Evolutionary conservation across 2,888 invertebrate species (phyloP).

Genomic region (Silvanus unidentatus): DNA sequence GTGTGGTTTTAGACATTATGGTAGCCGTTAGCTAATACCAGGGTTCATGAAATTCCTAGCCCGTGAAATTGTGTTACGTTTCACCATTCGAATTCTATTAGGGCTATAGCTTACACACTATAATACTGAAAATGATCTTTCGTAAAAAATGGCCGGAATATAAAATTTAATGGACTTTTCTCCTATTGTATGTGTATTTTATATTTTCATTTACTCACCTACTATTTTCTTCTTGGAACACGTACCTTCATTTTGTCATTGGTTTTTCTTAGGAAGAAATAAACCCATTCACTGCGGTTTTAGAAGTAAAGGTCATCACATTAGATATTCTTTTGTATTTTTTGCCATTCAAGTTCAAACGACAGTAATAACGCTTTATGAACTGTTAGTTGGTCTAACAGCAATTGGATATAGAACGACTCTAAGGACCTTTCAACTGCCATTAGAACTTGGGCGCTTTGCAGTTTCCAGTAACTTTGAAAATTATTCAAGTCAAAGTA

Average conservation of each 20-base stretch:
- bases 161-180: not conserved
- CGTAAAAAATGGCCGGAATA: conserved; percentile 3
- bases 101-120: conserved; percentile 23
- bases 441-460: conserved; percentile 24
- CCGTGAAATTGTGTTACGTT: conserved; percentile 36
- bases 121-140: conserved; percentile 14
- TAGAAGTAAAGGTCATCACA: not conserved
- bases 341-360: conserved; percentile 10
- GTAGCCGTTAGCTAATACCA: conserved; percentile 21
- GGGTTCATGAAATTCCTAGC: conserved; percentile 28
- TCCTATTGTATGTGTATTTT: too few relatives aligned
- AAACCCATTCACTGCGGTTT: not conserved
- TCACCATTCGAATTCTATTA: conserved; percentile 29
- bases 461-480: conserved; percentile 24
- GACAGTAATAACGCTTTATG: conserved; percentile 16
- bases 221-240: too few relatives aligned
- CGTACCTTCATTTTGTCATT: too few relatives aligned
- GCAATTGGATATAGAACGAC: conserved; percentile 9
- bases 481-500: conserved; percentile 25
- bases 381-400: conserved; percentile 12
- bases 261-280: not conserved
- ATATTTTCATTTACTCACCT: too few relatives aligned
- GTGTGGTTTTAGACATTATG: conserved; percentile 17
- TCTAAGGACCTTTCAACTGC: conserved; percentile 19
- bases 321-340: conserved; percentile 17